phyloP scores from a whole-genome alignment of 2,113 vertebrate genomes.

The Tiliqua scincoides region DNA sequence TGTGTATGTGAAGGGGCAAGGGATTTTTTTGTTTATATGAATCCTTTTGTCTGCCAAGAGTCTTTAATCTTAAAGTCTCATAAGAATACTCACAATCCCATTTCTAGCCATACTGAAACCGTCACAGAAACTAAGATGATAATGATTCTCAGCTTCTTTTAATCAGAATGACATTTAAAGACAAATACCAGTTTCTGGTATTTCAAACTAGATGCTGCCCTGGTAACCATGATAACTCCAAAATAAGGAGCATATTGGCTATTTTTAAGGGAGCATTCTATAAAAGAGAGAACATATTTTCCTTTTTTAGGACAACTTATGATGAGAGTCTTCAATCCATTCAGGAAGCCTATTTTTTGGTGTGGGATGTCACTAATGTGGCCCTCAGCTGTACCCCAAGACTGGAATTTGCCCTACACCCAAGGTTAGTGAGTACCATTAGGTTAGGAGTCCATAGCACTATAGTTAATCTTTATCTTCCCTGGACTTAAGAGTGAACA shows the following conservation, averaged over 20 bases:
- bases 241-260: conserved; percentile 14
- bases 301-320: conserved; percentile 28
- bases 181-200: conserved; percentile 1
- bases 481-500: neutral
- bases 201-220: conserved; percentile 1
- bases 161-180: conserved; percentile 10
- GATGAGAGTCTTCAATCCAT: conserved; percentile 18
- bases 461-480: neutral
- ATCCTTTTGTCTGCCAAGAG: neutral
- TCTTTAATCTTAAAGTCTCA: neutral
- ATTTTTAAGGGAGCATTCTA: conserved; percentile 24
- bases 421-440: conserved; percentile 31
- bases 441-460: neutral
- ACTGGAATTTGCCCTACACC: conserved; percentile 30
- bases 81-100: neutral
- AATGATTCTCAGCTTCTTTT: neutral
- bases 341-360: conserved; percentile 30
- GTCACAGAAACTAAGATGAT: neutral
- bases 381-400: conserved; percentile 20
- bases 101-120: neutral
- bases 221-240: neutral
- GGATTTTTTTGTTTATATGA: neutral
- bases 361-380: conserved; percentile 31
- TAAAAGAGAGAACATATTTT: conserved; percentile 40
- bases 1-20: neutral